These are phyloP conservation scores for Pocillopora verrucosa DNA, from an alignment of 64 coral and sea anemone species.

Conservation along the genomic window DNA sequence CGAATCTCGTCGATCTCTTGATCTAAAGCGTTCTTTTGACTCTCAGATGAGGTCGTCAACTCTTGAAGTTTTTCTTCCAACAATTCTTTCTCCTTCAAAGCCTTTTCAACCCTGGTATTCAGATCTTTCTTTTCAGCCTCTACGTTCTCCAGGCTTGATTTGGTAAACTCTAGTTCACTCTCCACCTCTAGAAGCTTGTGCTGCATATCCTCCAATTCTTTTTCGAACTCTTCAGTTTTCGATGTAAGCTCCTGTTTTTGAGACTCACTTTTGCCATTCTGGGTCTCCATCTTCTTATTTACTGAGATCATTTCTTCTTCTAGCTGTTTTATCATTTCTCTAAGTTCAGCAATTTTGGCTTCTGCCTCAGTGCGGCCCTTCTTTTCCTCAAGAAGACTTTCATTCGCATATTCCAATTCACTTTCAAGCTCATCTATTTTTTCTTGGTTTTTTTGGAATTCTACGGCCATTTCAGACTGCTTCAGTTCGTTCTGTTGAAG, in stretches of 20 bases:
- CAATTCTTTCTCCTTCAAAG: background rate
- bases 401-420: background rate
- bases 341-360: background rate
- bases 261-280: background rate
- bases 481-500: conserved; percentile 36
- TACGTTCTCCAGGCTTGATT: background rate
- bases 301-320: conserved; percentile 19
- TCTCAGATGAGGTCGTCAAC: conserved; percentile 5
- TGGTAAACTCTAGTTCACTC: conserved; percentile 4
- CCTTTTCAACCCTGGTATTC: conserved; percentile 4
- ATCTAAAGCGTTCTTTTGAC: conserved; percentile 3
- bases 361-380: background rate
- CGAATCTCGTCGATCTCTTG: conserved; percentile 7
- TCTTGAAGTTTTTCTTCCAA: conserved; percentile 39
- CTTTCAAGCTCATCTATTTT: conserved; percentile 12
- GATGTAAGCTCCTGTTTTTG: background rate
- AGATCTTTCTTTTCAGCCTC: conserved; percentile 16
- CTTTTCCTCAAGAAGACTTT: background rate
- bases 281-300: background rate
- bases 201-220: background rate
- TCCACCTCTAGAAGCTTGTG: conserved; percentile 36
- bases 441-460: background rate
- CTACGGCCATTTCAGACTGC: background rate
- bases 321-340: conserved; percentile 31
- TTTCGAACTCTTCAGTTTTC: conserved; percentile 1